These are phyloP conservation scores for Trinectes maculatus DNA, from an alignment of 2,113 vertebrate genomes.

Conservation along the genomic window DNA sequence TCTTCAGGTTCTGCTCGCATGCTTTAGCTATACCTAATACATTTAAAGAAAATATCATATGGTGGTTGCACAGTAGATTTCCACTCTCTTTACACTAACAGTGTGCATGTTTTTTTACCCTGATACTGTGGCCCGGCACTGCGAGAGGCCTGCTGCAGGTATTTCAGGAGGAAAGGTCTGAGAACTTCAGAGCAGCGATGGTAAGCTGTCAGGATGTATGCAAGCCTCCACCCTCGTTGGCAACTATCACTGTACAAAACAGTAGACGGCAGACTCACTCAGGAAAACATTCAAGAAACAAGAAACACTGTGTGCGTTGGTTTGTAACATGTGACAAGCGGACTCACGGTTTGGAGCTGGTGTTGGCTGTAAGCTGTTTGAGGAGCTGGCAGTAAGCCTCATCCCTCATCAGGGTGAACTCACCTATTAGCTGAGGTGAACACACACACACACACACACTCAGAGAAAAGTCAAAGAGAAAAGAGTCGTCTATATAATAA, in stretches of 20 bases:
- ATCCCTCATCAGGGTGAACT: constrained; percentile 90
- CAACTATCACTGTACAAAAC: constrained; percentile 90
- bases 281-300: constrained; percentile 24
- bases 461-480: constrained; percentile 6
- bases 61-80: not conserved
- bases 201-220: constrained; percentile 91
- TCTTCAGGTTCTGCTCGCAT: constrained; percentile 93
- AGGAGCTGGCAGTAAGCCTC: constrained; percentile 95
- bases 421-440: constrained; percentile 84
- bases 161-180: constrained; percentile 85
- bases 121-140: constrained; percentile 87
- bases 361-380: constrained; percentile 94
- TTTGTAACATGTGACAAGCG: not conserved
- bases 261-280: constrained; percentile 2
- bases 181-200: constrained; percentile 91
- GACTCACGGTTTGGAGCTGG: constrained; percentile 92
- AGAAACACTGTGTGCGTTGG: constrained; percentile 9
- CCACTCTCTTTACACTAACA: no score
- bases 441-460: constrained; percentile 28
- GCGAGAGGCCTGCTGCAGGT: constrained; percentile 84
- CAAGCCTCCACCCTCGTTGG: constrained; percentile 93
- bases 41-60: constrained; percentile 2
- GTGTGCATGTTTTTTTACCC: constrained; percentile 75
- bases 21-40: constrained; percentile 90
- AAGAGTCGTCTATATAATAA: not conserved